Evolutionary conservation across 2,797 vertebrate species (phyloP), one percentile per base, ranked within the genome.

Genomic region (Oryzias dopingdopingensis): DNA sequence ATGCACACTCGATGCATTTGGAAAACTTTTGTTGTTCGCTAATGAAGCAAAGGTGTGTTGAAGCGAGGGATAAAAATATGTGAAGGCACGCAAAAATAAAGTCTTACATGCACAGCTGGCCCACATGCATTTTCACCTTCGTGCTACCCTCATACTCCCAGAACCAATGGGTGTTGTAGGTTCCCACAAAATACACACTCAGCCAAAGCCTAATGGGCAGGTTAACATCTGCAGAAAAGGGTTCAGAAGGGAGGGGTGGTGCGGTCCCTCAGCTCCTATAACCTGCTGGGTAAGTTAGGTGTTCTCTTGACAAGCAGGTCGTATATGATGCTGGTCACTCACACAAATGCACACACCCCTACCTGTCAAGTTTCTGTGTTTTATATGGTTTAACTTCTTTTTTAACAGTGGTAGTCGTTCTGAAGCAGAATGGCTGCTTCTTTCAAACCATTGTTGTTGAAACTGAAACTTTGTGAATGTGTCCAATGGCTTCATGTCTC

Each of bases 11-110:
- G 53, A 52, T 72, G 84, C 60, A 77, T 41, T 15, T 26, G 5
- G 17, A 26, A 80, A 81, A 67, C 80, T 78, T 88, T 84, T 90
- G 83, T 89, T 89, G 84, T 86, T 86, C 59, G 67, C 70, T 81
- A 90, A 88, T 90, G 83, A 81, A 83, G 80, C 86, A 74, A 70
- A 70, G 43, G 77, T 47, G 60, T 62, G 65, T 71, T 66, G 63
- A 71, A 86, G 65, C 46, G 14, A 81, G 65, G 70, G 82, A 70
- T 85, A 71, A 86, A 89, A 89, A 79, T 82, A 80, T 74, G 76
- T 68, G 64, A 56, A 70, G 76, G 66, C 85, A 85, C 63, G 75
- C 77, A 73, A 68, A 77, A 81, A 79, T 74, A 67, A 75, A 77
- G 79, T 53, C 42, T 55, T 73, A 62, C 70, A 50, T 56, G 56